A percentile compares a stretch with the other conserved stretches of the same genome.
Evolutionary conservation across 2,888 invertebrate genomes (phyloP).

Genomic region (Sarcophaga carnaria): DNA sequence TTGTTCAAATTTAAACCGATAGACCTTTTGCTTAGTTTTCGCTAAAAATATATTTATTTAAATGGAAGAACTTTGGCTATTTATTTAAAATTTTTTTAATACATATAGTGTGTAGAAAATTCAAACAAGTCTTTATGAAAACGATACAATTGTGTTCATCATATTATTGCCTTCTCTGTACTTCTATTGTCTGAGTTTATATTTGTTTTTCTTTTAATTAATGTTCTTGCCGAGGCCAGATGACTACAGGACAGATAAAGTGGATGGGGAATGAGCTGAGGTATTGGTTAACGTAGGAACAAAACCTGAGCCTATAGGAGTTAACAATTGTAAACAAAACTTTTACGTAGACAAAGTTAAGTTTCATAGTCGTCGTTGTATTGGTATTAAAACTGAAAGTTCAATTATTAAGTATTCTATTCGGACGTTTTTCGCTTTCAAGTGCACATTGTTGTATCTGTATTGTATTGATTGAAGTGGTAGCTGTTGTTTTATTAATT

Average conservation of each 20-base stretch:
- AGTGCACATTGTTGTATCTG: constrained; percentile 21
- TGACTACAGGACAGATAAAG: background rate
- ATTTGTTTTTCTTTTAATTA: background rate
- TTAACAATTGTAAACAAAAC: constrained; percentile 15
- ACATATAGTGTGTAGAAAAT: too few relatives aligned
- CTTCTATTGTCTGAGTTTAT: background rate
- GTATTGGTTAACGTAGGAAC: background rate
- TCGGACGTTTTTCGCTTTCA: background rate
- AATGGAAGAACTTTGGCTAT: too few relatives aligned
- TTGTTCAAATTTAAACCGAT: too few relatives aligned
- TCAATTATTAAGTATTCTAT: constrained; percentile 3
- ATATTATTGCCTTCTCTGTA: background rate
- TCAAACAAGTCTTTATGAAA: too few relatives aligned
- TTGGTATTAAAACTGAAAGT: constrained; percentile 23
- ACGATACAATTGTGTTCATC: too few relatives aligned
- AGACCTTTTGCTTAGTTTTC: too few relatives aligned
- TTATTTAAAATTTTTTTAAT: too few relatives aligned
- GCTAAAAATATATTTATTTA: too few relatives aligned
- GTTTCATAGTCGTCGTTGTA: constrained; percentile 13
- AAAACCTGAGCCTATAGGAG: background rate
- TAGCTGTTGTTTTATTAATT: constrained; percentile 26
- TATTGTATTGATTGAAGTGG: background rate
- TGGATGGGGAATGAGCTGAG: too few relatives aligned
- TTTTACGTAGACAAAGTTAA: constrained; percentile 19
- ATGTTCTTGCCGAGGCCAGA: background rate